Percentiles rank a stretch among this genome's conserved stretches.
Conservation (phyloP, 2,113 vertebrate genomes). For the Amblyopsis rosae region DNA sequence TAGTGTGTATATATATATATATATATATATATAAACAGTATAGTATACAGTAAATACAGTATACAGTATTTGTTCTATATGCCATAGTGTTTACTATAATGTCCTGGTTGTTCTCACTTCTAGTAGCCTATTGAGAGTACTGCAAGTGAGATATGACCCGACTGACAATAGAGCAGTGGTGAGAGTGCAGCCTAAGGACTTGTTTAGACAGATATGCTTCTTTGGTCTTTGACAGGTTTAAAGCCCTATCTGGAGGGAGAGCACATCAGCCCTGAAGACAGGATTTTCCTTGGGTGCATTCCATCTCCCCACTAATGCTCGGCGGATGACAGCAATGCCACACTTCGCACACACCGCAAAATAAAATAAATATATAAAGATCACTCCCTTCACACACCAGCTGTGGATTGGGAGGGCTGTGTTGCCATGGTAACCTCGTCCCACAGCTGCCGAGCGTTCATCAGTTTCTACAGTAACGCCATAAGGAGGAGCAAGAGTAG, state of each 20-base stretch:
- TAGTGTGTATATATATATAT: no score
- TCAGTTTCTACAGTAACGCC: conserved; percentile 80
- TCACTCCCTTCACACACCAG: conserved; percentile 29
- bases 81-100: no score
- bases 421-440: conserved; percentile 72
- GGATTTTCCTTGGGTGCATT: conserved; percentile 18
- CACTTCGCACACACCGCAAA: conserved; percentile 31
- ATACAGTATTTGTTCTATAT: no score
- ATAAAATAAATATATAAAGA: not conserved
- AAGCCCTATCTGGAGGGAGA: conserved; percentile 37
- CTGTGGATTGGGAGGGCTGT: conserved; percentile 42
- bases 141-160: conserved; percentile 21
- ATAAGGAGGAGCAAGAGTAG: conserved; percentile 58
- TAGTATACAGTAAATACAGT: no score
- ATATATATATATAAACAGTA: no score
- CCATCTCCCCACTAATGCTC: conserved; percentile 45
- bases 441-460: conserved; percentile 74
- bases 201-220: conserved; percentile 51
- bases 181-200: conserved; percentile 37
- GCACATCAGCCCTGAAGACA: conserved; percentile 44
- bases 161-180: conserved; percentile 40
- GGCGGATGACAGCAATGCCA: conserved; percentile 44
- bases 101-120: no score
- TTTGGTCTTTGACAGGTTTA: conserved; percentile 56
- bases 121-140: conserved; percentile 12